These are phyloP conservation scores for Chymomyza amoena DNA, from an alignment of 2,888 invertebrate species.

Conservation along the genomic window DNA sequence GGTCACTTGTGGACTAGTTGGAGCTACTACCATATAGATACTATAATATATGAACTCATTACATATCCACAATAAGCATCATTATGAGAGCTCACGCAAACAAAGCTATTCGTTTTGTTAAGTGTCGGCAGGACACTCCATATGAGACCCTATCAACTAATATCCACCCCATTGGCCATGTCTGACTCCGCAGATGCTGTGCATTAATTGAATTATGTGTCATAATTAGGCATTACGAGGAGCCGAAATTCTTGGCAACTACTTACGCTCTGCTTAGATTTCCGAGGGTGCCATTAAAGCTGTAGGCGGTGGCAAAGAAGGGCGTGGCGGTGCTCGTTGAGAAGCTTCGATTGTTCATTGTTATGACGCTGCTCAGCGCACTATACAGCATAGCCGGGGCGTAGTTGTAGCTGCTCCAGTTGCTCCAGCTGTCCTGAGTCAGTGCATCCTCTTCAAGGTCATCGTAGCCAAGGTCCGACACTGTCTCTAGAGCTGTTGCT, in stretches of 20 bases:
- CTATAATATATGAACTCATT: too few species aligned
- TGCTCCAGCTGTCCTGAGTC: slow-evolving; percentile 46
- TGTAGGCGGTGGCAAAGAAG: slow-evolving; percentile 1
- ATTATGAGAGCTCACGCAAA: not conserved
- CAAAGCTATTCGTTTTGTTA: not conserved
- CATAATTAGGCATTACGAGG: slow-evolving; percentile 53
- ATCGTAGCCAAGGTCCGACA: slow-evolving; percentile 9
- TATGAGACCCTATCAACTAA: slow-evolving; percentile 24
- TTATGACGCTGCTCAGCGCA: slow-evolving; percentile 53
- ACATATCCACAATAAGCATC: not conserved
- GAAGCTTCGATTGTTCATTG: slow-evolving; percentile 51
- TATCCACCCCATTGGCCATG: slow-evolving; percentile 11
- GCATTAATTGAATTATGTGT: slow-evolving; percentile 62
- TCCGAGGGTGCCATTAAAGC: slow-evolving; percentile 10
- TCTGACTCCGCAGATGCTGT: slow-evolving; percentile 20
- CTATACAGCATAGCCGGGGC: slow-evolving; percentile 52
- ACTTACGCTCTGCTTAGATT: slow-evolving; percentile 60
- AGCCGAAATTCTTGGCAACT: not conserved
- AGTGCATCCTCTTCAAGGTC: slow-evolving; percentile 30
- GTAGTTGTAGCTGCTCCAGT: slow-evolving; percentile 52
- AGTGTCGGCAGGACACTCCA: not conserved
- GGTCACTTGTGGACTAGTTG: too few species aligned
- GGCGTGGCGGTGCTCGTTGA: slow-evolving; percentile 36
- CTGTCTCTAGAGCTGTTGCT: slow-evolving; percentile 13
- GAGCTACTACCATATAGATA: not conserved